Conservation (phyloP, 2,888 invertebrate genomes). For the Acronicta aceris region DNA sequence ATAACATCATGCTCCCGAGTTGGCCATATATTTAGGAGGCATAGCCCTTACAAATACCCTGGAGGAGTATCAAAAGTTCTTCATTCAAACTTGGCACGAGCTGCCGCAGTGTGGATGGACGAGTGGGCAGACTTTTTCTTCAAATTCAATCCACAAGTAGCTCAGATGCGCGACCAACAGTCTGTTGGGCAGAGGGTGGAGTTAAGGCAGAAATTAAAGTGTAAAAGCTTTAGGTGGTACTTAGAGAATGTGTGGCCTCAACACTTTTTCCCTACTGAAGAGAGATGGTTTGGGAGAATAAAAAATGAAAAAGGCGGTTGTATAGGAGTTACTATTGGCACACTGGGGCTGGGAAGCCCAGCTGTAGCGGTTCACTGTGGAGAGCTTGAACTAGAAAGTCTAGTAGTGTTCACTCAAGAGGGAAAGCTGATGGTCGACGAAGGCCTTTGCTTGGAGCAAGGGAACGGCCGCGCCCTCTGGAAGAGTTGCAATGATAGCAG, state of each 20-base stretch:
- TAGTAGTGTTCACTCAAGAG: constrained; percentile 92
- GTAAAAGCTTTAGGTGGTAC: constrained; percentile 98
- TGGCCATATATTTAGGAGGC: constrained; percentile 97
- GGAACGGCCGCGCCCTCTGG: constrained; percentile 91
- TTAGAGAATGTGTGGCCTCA: constrained; percentile 98
- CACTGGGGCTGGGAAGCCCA: constrained; percentile 92
- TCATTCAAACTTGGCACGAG: constrained; percentile 96
- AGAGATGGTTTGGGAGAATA: constrained; percentile 97
- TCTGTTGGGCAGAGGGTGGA: constrained; percentile 90
- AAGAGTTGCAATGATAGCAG: constrained; percentile 91
- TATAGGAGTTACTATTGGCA: constrained; percentile 80
- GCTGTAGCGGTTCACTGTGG: constrained; percentile 91
- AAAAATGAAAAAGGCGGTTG: constrained; percentile 83
- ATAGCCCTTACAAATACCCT: constrained; percentile 98
- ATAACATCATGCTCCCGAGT: constrained; percentile 98
- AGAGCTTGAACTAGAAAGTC: constrained; percentile 90
- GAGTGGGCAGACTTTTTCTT: constrained; percentile 98
- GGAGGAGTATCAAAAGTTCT: constrained; percentile 97
- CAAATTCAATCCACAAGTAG: constrained; percentile 94
- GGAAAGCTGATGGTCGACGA: constrained; percentile 96
- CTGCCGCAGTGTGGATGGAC: constrained; percentile 99
- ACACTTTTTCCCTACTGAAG: constrained; percentile 97
- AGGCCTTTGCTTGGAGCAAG: constrained; percentile 94
- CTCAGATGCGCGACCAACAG: constrained; percentile 89
- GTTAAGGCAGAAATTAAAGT: constrained; percentile 92